Percentiles rank a stretch among this genome's conserved stretches.
Conservation (phyloP, 2,797 vertebrate genomes). For the Acipenser ruthenus region DNA sequence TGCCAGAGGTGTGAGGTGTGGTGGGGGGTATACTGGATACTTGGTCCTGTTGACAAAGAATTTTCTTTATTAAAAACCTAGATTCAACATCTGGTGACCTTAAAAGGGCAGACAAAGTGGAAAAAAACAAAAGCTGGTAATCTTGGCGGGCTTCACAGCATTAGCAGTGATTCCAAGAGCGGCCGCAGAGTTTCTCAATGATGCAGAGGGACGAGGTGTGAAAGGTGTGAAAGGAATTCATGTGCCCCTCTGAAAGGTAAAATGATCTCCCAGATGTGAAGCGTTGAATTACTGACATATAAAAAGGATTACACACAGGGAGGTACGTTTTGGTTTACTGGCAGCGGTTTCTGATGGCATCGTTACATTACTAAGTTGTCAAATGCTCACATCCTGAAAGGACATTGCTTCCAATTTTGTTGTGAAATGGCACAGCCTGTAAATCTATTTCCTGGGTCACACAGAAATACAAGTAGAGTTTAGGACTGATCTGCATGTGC, state of each 20-base stretch:
- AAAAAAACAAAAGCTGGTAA: not conserved
- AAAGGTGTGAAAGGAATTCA: not conserved
- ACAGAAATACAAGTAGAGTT: not conserved
- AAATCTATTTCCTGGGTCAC: not conserved
- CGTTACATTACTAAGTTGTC: not conserved
- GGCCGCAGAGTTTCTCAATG: not conserved
- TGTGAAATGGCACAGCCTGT: not conserved
- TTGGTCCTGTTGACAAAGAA: no score
- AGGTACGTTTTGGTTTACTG: not conserved
- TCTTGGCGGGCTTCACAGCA: not conserved
- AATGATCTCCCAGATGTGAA: constrained; percentile 1
- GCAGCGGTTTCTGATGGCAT: not conserved
- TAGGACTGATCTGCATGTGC: not conserved
- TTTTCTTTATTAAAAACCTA: no score
- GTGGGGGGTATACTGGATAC: no score
- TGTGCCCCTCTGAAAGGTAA: not conserved
- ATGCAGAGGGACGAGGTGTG: not conserved
- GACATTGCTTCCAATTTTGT: not conserved
- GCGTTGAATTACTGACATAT: constrained; percentile 1
- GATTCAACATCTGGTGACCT: no score
- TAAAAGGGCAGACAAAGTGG: not conserved
- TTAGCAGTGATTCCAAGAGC: not conserved
- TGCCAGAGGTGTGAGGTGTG: no score
- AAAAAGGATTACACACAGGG: constrained; percentile 4
- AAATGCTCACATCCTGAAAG: not conserved